Evolutionary conservation across 2,888 invertebrate genomes (phyloP), one percentile per base, ranked within the genome.

Genomic region (Sinohyriopsis cumingii): DNA sequence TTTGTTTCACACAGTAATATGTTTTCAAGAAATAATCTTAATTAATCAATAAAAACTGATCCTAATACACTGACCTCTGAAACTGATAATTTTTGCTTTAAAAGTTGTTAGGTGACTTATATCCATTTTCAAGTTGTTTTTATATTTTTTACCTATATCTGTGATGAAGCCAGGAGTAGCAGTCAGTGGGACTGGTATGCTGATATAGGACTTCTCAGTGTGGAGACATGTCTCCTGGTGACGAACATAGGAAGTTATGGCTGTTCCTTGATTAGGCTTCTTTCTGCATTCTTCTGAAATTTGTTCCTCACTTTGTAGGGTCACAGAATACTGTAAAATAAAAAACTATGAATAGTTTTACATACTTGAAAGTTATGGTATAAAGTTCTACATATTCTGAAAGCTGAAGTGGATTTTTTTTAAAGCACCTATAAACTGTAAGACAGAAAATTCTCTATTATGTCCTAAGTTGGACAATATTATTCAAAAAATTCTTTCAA

Each of bases 161-260:
- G 97, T 97, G 65, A 93, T 93, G 91, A 99, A 99, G n/a, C 96
- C 95, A 6, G 99, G 99, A 1, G 98, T 97, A 7, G 97, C 95
- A 87, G 97, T 95, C 69, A 98, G 91, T 1, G 99, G 99, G 89
- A 99, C 96, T 0, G 98, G 97, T 56, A 99, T 91, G 78, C 96
- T 95, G 68, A 99, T 92, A 86, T 98, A 95, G 0, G 96, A 95
- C 85, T 96, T 95, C 78, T 94, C 80, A 57, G 90, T 87, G 45
- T 97, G 96, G 65, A 98, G 92, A 82, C 97, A 97, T 67, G 97
- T 95, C 90, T 97, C 97, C 90, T 98, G 97, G 84, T 95, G 95
- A 85, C 96, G 95, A 67, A 95, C 95, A 84, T 95, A 96, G 22
- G 96, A 95, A 81, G 94, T 91, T 25, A 93, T 88, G 1, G 85